These are phyloP conservation scores for Panulirus ornatus DNA, from an alignment of 1,140 invertebrate species.

Conservation along the genomic window DNA sequence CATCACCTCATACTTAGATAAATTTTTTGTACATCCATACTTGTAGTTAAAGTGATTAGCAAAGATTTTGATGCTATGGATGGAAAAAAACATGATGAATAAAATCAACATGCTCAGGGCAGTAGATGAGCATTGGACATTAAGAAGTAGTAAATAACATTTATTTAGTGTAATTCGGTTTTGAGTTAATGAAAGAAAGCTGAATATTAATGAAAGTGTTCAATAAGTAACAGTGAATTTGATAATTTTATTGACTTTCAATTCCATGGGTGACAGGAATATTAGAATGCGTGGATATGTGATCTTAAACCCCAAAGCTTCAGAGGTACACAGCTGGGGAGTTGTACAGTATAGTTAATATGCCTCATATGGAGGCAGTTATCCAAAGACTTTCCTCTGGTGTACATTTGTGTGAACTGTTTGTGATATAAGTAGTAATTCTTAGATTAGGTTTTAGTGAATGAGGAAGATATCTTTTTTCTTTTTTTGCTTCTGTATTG, in stretches of 20 bases:
- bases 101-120: not conserved
- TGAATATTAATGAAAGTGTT: not conserved
- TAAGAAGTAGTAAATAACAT: not conserved
- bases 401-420: conserved; percentile 25
- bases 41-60: too few species aligned
- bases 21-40: too few species aligned
- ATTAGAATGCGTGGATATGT: conserved; percentile 2
- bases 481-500: not conserved
- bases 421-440: conserved; percentile 1
- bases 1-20: too few species aligned
- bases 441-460: conserved; percentile 12
- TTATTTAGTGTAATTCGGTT: too few species aligned
- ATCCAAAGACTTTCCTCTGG: conserved; percentile 32
- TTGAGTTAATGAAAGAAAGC: too few species aligned
- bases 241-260: not conserved
- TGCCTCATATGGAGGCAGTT: conserved; percentile 12
- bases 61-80: not conserved
- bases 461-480: not conserved
- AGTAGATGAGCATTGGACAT: not conserved
- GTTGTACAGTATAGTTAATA: conserved; percentile 18
- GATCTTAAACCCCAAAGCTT: not conserved
- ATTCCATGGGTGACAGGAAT: not conserved
- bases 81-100: not conserved
- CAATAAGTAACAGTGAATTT: not conserved
- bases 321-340: conserved; percentile 6